Base-by-base conservation (phyloP, 2,113 vertebrate genomes). In the Eublepharis macularius region DNA sequence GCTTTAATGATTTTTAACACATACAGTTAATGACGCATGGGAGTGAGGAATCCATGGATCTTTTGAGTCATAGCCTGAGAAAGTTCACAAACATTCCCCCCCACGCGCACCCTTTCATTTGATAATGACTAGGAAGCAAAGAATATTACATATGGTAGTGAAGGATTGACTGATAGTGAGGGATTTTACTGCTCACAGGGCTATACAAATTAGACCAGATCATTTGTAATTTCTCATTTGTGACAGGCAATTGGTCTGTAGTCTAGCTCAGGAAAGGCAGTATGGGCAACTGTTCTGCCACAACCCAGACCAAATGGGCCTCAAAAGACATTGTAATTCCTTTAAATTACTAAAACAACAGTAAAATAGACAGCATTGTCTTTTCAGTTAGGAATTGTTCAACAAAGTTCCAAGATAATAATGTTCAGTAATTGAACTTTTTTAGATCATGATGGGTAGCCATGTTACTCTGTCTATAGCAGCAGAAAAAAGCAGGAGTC, bases 1-100 rank as follows among this genome's bases (percentile, higher is more conserved):
- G 49, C 45, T 91, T 91, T 86, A 91, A 90, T 92, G 47, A 87
- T 24, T 86, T 51, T 17, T 87, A 75, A 63, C 76, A 90, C 76
- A 32, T 63, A 86, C 9, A 83, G 24, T 89, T 93, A 91, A 88
- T 24, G 24, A 90, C 75, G 63, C 47, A 51, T 0, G 1, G 49
- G 39, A 8, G 10, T 76, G 81, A 85, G 70, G 78, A 70, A 85
- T 1, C 1, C 17, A 21, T 1, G 21, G 7, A n/a, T 89, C 88
- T 85, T 60, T 89, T 36, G 60, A 81, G 78, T 83, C 39, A 68
- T 74, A 81, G 57, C 41, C 24, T 1, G 3, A 79, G 6, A 72
- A 32, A 16, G 2, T 41, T 74, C n/a, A 73, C 51, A 92, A 69
- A 14, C 21, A 85, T 17, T 36, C n/a, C 34, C 34, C 39, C 24